Evolutionary conservation across 2,113 vertebrate species (phyloP), one percentile per base, ranked within the genome.

Genomic region (Seriola dumerili): DNA sequence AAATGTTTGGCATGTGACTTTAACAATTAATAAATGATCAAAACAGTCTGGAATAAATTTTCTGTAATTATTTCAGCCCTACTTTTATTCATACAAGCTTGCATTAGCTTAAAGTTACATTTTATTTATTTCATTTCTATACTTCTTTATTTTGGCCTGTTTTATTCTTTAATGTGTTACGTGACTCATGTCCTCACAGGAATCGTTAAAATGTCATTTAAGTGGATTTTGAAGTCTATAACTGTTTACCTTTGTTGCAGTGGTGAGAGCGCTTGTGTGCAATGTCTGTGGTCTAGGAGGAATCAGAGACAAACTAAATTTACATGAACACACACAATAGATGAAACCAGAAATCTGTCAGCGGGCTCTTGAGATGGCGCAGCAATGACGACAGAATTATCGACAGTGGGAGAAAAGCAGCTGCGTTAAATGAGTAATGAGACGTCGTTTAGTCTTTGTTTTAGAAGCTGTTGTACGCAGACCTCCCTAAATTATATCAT

Each of bases 401-500:
- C 71, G 25, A 2, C 76, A 62, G 38, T 38, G 8, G 80, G 2
- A 8, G 52, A 44, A n/a, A 52, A 71, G 44, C 62, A 52, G 32
- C 34, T 16, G n/a, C 25, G n/a, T 42, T 58, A 4, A 50, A 32
- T 42, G 61, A 80, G 23, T 42, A 34, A 63, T 19, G 4, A 65
- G 32, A 42, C 29, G 25, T 16, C 59, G 25, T 42, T 55, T 8
- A 11, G 25, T 75, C 76, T 81, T 67, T 85, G 65, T 87, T 76
- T 66, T 79, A 34, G 42, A 68, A 78, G 52, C 71, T 52, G 42
- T 76, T 71, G 59, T 54, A n/a, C 40, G 81, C 70, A 46, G 36
- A 77, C 42, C 55, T 65, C 83, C 69, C 80, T 63, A 80, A 78
- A 83, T 91, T 72, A 86, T 85, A 70, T 92, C 76, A 85, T 82